A percentile compares a stretch with the other conserved stretches of the same genome.
Evolutionary conservation across 2,888 invertebrate species (phyloP).

Genomic region (Bruchidius siliquastri): DNA sequence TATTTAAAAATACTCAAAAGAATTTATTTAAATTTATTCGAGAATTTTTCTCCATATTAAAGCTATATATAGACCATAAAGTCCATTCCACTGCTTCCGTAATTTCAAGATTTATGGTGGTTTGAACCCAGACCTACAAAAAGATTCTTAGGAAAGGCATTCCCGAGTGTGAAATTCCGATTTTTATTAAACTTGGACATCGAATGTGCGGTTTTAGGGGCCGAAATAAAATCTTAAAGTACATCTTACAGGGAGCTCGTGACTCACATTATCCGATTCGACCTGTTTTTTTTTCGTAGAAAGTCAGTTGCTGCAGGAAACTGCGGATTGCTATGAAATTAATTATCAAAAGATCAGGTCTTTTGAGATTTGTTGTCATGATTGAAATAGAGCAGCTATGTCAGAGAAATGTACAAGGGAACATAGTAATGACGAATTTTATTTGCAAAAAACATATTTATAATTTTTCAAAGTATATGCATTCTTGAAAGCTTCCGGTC

Average conservation of each 20-base stretch:
- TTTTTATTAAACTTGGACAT: background rate
- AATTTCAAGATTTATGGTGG: background rate
- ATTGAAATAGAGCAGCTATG: no score
- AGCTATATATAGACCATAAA: background rate
- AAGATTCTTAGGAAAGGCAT: background rate
- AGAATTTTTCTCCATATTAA: background rate
- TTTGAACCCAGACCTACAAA: background rate
- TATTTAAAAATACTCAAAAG: background rate
- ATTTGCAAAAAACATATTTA: no score
- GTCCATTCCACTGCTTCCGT: background rate
- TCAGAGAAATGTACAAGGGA: no score
- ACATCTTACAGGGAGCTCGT: background rate
- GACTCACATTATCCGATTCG: background rate
- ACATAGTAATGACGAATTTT: no score
- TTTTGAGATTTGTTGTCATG: no score
- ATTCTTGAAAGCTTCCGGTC: no score
- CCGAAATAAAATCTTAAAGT: background rate
- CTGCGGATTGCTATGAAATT: background rate
- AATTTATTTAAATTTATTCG: background rate
- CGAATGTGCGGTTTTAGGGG: background rate
- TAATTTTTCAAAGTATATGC: no score
- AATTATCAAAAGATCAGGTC: background rate
- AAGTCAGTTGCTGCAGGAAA: background rate
- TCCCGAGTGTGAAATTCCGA: background rate
- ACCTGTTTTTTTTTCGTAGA: background rate